Base-by-base conservation (phyloP, 2,888 invertebrate species). In the Embidobia sp. region DNA sequence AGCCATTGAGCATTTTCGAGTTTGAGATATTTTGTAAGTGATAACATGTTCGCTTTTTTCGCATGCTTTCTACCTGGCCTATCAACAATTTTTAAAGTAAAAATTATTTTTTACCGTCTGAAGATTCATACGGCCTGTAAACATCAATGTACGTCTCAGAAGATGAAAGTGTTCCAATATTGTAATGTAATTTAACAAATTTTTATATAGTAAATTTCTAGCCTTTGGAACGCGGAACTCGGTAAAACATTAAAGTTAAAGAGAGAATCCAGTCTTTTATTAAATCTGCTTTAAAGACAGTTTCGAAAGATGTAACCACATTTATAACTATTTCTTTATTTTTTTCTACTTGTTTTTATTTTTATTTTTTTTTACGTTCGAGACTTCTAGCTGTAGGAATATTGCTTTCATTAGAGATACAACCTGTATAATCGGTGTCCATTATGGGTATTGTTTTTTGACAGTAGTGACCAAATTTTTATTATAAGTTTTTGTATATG, bases 301-400 rank as follows among this genome's bases (percentile, higher is more conserved):
- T 35, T 59, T 51, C 33, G 11, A 70, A 70, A 7, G 59, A 35
- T n/a, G n/a, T n/a, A n/a, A n/a, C n/a, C n/a, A n/a, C n/a, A n/a
- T n/a, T n/a, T n/a, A n/a, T n/a, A n/a, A n/a, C n/a, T n/a, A n/a
- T n/a, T n/a, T n/a, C n/a, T n/a, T n/a, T n/a, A n/a, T n/a, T n/a
- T n/a, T n/a, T n/a, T n/a, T n/a, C n/a, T n/a, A n/a, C n/a, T n/a
- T n/a, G n/a, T n/a, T n/a, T n/a, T n/a, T n/a, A n/a, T n/a, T n/a
- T n/a, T n/a, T n/a, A n/a, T n/a, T n/a, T n/a, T n/a, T n/a, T n/a
- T n/a, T n/a, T n/a, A n/a, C n/a, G n/a, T n/a, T n/a, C n/a, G n/a
- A n/a, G n/a, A n/a, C n/a, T n/a, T n/a, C n/a, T n/a, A n/a, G n/a
- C n/a, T n/a, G n/a, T n/a, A n/a, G n/a, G n/a, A n/a, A n/a, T n/a